Conservation (phyloP, 1,140 invertebrate genomes). For the Patella vulgata region DNA sequence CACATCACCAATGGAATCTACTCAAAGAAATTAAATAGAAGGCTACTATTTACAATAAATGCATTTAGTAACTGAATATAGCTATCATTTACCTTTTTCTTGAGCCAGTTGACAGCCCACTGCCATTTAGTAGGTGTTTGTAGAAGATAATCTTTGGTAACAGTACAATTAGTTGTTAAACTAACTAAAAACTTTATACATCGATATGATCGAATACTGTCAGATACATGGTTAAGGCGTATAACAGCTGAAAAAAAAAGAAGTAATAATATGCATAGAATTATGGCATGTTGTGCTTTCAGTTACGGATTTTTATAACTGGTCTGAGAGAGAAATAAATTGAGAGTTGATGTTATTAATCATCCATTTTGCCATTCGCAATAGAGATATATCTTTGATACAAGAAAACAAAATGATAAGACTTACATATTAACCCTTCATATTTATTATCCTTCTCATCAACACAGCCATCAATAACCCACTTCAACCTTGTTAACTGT, state of each 20-base stretch:
- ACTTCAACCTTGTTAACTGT: conserved; percentile 62
- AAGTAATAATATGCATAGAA: no score
- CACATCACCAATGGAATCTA: no score
- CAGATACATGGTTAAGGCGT: conserved; percentile 60
- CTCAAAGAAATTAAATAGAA: no score
- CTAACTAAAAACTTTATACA: conserved; percentile 70
- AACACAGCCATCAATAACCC: conserved; percentile 65
- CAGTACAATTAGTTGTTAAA: conserved; percentile 61
- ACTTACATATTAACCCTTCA: conserved; percentile 66
- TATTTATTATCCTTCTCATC: conserved; percentile 58
- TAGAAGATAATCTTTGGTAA: conserved; percentile 67
- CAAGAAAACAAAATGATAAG: no score
- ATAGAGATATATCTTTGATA: no score
- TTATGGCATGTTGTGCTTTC: neutral
- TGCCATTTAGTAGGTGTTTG: conserved; percentile 68
- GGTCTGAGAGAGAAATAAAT: no score
- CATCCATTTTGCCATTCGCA: no score
- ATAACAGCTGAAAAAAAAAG: conserved; percentile 57
- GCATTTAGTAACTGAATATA: no score
- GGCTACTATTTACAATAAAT: no score
- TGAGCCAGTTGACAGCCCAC: conserved; percentile 71
- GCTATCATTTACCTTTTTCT: conserved; percentile 66
- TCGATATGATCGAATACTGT: conserved; percentile 68
- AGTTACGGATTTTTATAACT: neutral
- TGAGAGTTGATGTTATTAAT: no score